These are phyloP conservation scores for Columba janthina DNA, from an alignment of 2,113 vertebrate genomes.

Conservation along the genomic window DNA sequence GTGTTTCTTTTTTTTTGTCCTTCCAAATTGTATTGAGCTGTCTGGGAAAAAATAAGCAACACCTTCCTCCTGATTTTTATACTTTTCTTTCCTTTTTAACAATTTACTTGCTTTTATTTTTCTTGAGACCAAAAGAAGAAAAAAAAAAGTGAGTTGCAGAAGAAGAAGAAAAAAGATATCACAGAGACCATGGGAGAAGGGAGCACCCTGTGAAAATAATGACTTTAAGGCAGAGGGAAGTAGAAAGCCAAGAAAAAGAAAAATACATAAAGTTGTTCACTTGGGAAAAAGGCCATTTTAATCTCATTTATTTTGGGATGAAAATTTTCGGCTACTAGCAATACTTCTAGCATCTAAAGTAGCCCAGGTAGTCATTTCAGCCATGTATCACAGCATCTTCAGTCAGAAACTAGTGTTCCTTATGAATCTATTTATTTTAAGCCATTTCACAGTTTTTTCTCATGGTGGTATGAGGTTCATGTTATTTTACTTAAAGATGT, in stretches of 20 bases:
- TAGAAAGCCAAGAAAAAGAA: background rate
- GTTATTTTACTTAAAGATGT: background rate
- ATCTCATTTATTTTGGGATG: background rate
- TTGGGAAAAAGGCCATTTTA: background rate
- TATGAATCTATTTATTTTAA: background rate
- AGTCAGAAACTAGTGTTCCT: background rate
- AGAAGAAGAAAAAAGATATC: background rate
- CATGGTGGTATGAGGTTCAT: fast-evolving
- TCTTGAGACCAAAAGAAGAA: background rate
- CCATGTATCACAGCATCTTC: background rate
- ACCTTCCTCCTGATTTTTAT: background rate
- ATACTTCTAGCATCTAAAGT: background rate
- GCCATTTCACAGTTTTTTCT: background rate
- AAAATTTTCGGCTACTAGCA: background rate
- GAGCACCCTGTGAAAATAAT: background rate
- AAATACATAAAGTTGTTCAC: background rate
- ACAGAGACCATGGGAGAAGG: background rate
- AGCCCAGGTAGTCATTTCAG: background rate
- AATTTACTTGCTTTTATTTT: background rate
- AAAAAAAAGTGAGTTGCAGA: background rate
- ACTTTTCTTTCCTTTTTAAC: background rate
- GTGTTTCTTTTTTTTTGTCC: background rate
- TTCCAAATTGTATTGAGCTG: background rate
- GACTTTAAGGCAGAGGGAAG: background rate
- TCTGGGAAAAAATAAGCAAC: background rate